Base-by-base conservation (phyloP, 2,888 invertebrate genomes). In the Hololepta plana region DNA sequence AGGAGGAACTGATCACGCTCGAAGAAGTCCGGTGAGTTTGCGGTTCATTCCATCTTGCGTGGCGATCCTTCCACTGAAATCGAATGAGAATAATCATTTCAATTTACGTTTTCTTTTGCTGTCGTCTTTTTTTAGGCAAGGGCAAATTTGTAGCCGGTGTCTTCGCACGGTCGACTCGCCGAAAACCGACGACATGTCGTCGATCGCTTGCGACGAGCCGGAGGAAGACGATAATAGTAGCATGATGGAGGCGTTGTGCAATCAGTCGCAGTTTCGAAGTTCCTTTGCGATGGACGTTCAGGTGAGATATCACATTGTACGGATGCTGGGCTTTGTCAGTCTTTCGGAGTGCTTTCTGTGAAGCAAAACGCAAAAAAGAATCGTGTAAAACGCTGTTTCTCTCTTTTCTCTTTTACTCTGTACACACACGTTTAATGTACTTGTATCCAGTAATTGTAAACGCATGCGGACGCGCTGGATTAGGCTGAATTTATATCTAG, bases 141-240 rank as follows among this genome's bases (percentile, higher is more conserved):
- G 81, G 7, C 77, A 80, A 45, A 64, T 82, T 43, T 84, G 84
- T 53, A 71, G 74, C 41, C 67, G 79, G 42, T 84, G 84, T 49
- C 60, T 82, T 27, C 64, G 80, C 32, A 71, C 67, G 23, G 65
- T 72, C 28, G 67, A 67, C 30, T 57, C 59, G 24, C 51, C 43
- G 27, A 48, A 45, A 14, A 49, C 53, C 53, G 26, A 72, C 71
- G 67, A 71, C 38, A 62, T 69, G 48, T 67, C 70, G 3, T 33
- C 35, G 20, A 38, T 37, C 16, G 67, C 73, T 12, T 67, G 75
- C 45, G 47, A 47, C 24, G 58, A 72, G 27, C 72, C 70, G 31
- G 72, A 70, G 14, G 81, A 81, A 38, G 70, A 71, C 32, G 79
- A 75, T 38, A 75, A 77, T 38, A 60, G 69, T 34, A 71, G 70